These are phyloP conservation scores for Meghimatium bilineatum DNA, from an alignment of 2,888 invertebrate species.

Conservation along the genomic window DNA sequence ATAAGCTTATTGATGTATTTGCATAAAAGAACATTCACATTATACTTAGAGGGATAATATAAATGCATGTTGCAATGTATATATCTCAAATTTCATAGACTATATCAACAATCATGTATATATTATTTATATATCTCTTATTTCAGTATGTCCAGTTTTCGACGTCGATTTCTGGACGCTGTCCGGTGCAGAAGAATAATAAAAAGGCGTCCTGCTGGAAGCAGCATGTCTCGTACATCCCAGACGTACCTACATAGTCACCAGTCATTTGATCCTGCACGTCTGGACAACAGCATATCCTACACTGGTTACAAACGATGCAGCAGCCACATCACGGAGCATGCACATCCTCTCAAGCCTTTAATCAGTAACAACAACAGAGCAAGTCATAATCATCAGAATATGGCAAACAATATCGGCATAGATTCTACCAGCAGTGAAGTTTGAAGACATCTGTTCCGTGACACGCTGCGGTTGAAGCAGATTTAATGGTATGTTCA, in stretches of 20 bases:
- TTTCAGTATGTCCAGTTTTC: conserved; percentile 44
- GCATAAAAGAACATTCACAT: too few relatives aligned
- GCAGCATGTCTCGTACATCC: conserved; percentile 41
- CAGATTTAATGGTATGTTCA: neutral
- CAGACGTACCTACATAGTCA: conserved; percentile 44
- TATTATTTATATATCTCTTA: neutral
- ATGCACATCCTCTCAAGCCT: conserved; percentile 29
- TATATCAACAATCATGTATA: too few relatives aligned
- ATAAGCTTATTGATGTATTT: too few relatives aligned
- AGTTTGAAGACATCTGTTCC: conserved; percentile 8
- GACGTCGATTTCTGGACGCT: conserved; percentile 42
- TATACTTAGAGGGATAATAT: too few relatives aligned
- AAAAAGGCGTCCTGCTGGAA: neutral
- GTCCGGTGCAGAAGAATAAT: conserved; percentile 27
- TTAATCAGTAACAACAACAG: conserved; percentile 30
- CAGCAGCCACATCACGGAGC: neutral
- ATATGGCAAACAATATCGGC: neutral
- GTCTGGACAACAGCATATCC: neutral
- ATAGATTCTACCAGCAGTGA: conserved; percentile 35
- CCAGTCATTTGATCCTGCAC: neutral
- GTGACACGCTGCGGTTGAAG: neutral
- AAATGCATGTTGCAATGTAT: too few relatives aligned
- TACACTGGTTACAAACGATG: conserved; percentile 23
- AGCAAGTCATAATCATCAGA: neutral
- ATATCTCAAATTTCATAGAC: too few relatives aligned